A percentile compares a stretch with the other conserved stretches of the same genome.
Conservation (phyloP, 2,113 vertebrate species). For the Rhineura floridana region DNA sequence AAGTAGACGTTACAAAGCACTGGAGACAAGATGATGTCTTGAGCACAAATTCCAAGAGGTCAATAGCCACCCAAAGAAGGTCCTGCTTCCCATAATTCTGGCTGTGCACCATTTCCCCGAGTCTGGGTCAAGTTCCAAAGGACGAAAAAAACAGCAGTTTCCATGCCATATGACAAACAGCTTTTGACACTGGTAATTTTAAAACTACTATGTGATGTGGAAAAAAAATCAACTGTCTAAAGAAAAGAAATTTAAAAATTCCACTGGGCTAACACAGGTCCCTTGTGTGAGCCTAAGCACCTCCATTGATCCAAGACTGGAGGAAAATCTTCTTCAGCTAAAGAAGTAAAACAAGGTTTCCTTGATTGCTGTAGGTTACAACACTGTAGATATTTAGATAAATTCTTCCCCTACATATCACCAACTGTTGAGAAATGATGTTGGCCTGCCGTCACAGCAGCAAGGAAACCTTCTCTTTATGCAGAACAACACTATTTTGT, state of each 20-base stretch:
- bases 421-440: neutral
- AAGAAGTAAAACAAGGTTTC: slow-evolving; percentile 29
- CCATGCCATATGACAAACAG: neutral
- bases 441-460: neutral
- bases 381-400: neutral
- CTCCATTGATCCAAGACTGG: neutral
- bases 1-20: too few relatives aligned
- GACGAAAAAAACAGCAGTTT: neutral
- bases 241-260: neutral
- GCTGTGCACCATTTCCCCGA: neutral
- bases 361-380: neutral
- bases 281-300: neutral
- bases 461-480: neutral
- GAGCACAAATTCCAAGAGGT: too few relatives aligned
- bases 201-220: neutral
- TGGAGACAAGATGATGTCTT: too few relatives aligned
- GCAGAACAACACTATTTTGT: slow-evolving; percentile 9
- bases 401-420: neutral
- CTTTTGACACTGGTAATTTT: neutral
- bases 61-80: too few relatives aligned
- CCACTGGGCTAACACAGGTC: neutral
- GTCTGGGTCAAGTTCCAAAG: neutral
- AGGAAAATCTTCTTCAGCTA: neutral
- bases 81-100: neutral
- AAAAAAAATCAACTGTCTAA: neutral